Evolutionary conservation across 2,888 invertebrate species (phyloP), one percentile per base, ranked within the genome.

Genomic region (Acheta domesticus): DNA sequence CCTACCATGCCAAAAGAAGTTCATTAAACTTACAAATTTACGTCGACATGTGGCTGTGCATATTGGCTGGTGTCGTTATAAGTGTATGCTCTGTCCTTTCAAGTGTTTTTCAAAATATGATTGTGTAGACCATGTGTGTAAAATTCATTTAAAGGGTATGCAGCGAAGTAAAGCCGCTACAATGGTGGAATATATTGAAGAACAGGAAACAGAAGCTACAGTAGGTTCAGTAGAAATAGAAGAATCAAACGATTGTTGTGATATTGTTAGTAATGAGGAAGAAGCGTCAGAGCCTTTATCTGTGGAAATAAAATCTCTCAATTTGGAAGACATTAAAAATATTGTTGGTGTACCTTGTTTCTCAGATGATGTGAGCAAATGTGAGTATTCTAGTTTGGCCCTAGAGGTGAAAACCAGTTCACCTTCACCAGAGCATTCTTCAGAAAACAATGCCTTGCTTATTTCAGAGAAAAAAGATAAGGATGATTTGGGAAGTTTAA

Each of bases 51-150:
- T 92, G 86, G 91, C 92, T 0, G 85, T 87, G 5, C 93, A 94
- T 85, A 90, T 92, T 81, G 91, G 91, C 81, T 93, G 93, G 91
- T 90, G 91, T 84, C 89, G 93, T 49, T 95, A 92, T 85, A 92
- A 92, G 80, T 95, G 95, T 85, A 92, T 91, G 84, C 86, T 92
- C 21, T 95, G 95, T 86, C 89, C 91, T 78, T 94, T 90, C 84
- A 91, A 91, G 84, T 90, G 92, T 81, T 93, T 91, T 83, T 87
- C 89, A 19, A 92, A 91, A 83, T 89, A 89, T 77, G 91, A 92
- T 82, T 89, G 93, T 76, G 89, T 91, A 1, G 90, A 90, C 81
- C 94, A 94, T 84, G 89, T 92, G 1, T 90, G 89, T 82, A 88
- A 89, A 81, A 88, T 89, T 1, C 93, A 93, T 78, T 48, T 19